Percentiles rank a stretch among this genome's conserved stretches.
phyloP scores from a whole-genome alignment of 2,888 invertebrate species.

The Eulithis testata region DNA sequence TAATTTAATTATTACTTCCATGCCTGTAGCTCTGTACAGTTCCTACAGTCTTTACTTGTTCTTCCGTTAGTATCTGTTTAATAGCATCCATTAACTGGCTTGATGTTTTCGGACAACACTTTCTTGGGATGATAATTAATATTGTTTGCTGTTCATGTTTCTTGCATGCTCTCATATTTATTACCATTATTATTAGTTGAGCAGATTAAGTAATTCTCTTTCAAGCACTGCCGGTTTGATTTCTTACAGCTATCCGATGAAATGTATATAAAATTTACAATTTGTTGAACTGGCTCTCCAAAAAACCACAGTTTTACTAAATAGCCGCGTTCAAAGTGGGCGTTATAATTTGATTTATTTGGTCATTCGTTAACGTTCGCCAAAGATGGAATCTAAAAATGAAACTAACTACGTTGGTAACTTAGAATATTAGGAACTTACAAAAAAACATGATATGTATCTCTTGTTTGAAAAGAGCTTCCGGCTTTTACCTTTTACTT shows the following conservation, averaged over 20 bases:
- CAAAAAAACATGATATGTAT: not conserved
- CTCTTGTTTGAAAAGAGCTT: conserved; percentile 12
- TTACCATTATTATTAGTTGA: too few species aligned
- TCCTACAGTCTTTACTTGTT: conserved; percentile 4
- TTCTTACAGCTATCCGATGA: not conserved
- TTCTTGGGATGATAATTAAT: conserved; percentile 6
- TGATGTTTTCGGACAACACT: conserved; percentile 26
- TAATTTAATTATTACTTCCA: conserved; percentile 26
- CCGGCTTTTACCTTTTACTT: conserved; percentile 6
- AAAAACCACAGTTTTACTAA: not conserved
- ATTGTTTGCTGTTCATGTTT: not conserved
- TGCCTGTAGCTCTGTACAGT: conserved; percentile 8
- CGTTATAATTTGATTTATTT: conserved; percentile 7
- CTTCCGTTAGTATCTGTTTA: conserved; percentile 17
- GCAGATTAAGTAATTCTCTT: too few species aligned
- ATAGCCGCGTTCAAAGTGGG: conserved; percentile 3
- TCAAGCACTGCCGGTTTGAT: not conserved
- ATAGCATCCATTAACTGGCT: conserved; percentile 21
- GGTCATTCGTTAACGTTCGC: not conserved
- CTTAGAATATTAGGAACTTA: too few species aligned
- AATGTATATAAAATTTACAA: not conserved
- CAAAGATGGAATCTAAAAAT: not conserved
- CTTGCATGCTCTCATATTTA: not conserved
- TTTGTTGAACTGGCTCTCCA: not conserved
- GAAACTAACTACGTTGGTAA: too few species aligned